Conservation (phyloP, 2,888 invertebrate genomes). For the Tryphoninae sp. region DNA sequence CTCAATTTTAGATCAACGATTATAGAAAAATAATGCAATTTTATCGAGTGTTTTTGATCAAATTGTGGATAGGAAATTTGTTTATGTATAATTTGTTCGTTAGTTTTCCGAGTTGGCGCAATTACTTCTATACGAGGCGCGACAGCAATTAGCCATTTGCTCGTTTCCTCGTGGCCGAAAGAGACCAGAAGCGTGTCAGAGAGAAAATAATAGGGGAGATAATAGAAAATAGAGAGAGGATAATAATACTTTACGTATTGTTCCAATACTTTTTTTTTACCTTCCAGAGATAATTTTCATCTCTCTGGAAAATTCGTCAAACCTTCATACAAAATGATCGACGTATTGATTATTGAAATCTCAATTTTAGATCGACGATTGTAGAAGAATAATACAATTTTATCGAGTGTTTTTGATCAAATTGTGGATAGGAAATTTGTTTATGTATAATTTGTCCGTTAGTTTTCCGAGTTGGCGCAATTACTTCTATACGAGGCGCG, state of each 20-base stretch:
- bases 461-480: slow-evolving; percentile 25
- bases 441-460: neutral
- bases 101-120: slow-evolving; percentile 17
- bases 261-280: too few relatives aligned
- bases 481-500: slow-evolving; percentile 43
- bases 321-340: neutral
- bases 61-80: slow-evolving; percentile 10
- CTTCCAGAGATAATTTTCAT: too few relatives aligned
- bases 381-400: neutral
- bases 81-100: neutral
- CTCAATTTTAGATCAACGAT: slow-evolving; percentile 42
- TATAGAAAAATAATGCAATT: neutral
- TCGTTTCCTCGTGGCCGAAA: slow-evolving; percentile 37
- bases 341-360: neutral
- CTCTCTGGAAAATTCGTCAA: too few relatives aligned
- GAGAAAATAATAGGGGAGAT: too few relatives aligned
- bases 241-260: slow-evolving; percentile 12
- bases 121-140: slow-evolving; percentile 44
- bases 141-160: slow-evolving; percentile 61
- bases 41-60: slow-evolving; percentile 13
- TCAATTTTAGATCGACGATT: slow-evolving; percentile 42
- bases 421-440: slow-evolving; percentile 8
- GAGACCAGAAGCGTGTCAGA: too few relatives aligned
- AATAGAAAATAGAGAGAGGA: too few relatives aligned
- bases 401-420: slow-evolving; percentile 12